Base-by-base conservation (phyloP, 2,113 vertebrate species). In the Motacilla alba region DNA sequence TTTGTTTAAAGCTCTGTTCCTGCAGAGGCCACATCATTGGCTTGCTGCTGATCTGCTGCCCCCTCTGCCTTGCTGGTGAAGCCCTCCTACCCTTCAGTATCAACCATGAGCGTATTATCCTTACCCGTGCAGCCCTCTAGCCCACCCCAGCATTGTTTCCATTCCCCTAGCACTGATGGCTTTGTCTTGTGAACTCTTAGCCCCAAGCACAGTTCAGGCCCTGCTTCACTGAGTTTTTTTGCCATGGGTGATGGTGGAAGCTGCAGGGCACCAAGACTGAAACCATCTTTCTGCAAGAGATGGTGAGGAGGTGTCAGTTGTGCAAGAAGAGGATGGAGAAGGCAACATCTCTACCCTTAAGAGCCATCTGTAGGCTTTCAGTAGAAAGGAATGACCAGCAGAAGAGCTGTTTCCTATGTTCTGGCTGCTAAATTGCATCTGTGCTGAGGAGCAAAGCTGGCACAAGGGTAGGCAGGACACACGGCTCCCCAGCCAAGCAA, bases 51-150 rank as follows among this genome's bases (percentile, higher is more conserved):
- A 64, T 35, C 35, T 84, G 24, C 59, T 87, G 64, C 55, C 19
- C 10, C 16, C 19, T 76, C 52, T 31, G 35, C 49, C 58, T 80
- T 84, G 27, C 47, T 83, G 59, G 31, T 73, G 62, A 63, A 87
- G 31, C 33, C 26, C 19, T 68, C 17, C 24, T 72, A 2, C 14
- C 31, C 43, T 75, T 85, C 37, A 75, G 20, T 30, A 50, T 49
- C 26, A 55, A 14, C 37, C 47, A 22, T 9, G 24, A 17, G 22
- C 0, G 0, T 35, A 2, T 22, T 31, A 22, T 58, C 67, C 50
- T 39, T 46, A 41, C 10, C 49, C 0, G 0, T 23, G 39, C 24
- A 83, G n/a, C 23, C 50, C 17, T 56, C 19, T 43, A 50, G 47
- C 52, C 14, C 2, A 20, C 12, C 16, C 27, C 28, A 68, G 46